Conservation (phyloP, 2,888 invertebrate genomes). For the Schrankia costaestrigalis region DNA sequence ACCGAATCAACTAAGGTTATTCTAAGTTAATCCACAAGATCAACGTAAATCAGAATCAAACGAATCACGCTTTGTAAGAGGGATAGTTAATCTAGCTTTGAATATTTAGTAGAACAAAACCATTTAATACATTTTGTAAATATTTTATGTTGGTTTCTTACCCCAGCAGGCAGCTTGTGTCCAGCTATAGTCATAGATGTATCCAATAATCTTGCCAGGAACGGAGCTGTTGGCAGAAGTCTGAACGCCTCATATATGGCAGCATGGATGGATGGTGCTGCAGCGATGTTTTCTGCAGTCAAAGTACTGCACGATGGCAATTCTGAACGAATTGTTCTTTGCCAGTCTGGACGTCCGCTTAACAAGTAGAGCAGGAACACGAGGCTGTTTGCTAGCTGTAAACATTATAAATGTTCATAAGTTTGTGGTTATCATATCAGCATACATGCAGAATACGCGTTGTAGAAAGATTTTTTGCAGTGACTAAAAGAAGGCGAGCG, state of each 20-base stretch:
- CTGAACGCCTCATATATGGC: conserved; percentile 89
- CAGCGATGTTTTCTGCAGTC: conserved; percentile 80
- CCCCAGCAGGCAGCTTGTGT: conserved; percentile 86
- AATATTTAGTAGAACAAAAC: too few relatives aligned
- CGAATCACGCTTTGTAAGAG: too few relatives aligned
- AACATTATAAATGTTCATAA: conserved; percentile 10
- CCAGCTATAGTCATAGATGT: conserved; percentile 85
- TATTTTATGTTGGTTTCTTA: too few relatives aligned
- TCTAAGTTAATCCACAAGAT: too few relatives aligned
- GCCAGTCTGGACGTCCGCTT: conserved; percentile 84
- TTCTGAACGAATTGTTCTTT: conserved; percentile 84
- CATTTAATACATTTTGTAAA: too few relatives aligned
- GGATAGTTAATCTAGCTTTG: too few relatives aligned
- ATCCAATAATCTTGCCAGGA: conserved; percentile 88
- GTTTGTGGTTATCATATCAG: too few relatives aligned
- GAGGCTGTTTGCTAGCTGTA: conserved; percentile 88
- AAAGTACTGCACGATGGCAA: conserved; percentile 81
- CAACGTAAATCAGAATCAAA: too few relatives aligned
- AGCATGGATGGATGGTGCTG: conserved; percentile 88
- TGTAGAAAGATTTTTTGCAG: too few relatives aligned
- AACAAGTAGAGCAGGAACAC: conserved; percentile 88
- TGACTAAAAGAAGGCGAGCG: too few relatives aligned
- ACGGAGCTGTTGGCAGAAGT: conserved; percentile 88
- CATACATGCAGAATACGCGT: too few relatives aligned
- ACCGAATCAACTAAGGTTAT: too few relatives aligned